Evolutionary conservation across 2,888 invertebrate genomes (phyloP), one percentile per base, ranked within the genome.

Genomic region (Xylota segnis): DNA sequence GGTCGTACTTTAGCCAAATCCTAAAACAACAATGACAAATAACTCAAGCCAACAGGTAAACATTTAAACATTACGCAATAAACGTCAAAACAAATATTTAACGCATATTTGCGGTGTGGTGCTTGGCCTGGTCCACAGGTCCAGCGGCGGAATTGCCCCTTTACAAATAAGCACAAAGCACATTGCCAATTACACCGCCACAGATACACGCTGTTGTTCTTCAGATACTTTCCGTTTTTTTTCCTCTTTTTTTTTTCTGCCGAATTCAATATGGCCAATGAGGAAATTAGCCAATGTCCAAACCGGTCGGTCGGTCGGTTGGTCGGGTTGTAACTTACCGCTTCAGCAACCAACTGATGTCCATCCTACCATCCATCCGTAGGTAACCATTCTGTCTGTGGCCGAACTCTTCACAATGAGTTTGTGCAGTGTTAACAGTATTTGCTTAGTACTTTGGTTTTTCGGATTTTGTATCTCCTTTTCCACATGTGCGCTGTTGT

Each of bases 31-130:
- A 86, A 82, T 86, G 86, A 77, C 86, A 86, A 66, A 86, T 86
- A 86, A 86, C 86, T 86, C 82, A 82, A 45, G 72, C 76, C 84
- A 72, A 56, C 82, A 86, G 82, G 86, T 86, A 86, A 86, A 86
- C 82, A 82, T 77, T 86, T 72, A 83, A 87, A 83, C 70, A 78
- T 87, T 87, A 87, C 83, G 87, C 83, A 87, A 87, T 87, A 87
- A 87, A 87, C 54, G 87, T 87, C 87, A 87, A 87, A 87, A 87
- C 74, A 87, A 87, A 87, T 83, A 87, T 87, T 87, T 87, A 83
- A 83, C 86, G 76, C 86, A 82, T 82, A 82, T 86, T 86, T 82
- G 76, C 16, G 75, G 76, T 76, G 65, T 58, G 47, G 65, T 58
- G 47, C 77, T 56, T 72, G 74, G 74, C 63, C 45, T 71, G 75